These are phyloP conservation scores for Esox lucius DNA, from an alignment of 2,797 vertebrate genomes.

Conservation along the genomic window DNA sequence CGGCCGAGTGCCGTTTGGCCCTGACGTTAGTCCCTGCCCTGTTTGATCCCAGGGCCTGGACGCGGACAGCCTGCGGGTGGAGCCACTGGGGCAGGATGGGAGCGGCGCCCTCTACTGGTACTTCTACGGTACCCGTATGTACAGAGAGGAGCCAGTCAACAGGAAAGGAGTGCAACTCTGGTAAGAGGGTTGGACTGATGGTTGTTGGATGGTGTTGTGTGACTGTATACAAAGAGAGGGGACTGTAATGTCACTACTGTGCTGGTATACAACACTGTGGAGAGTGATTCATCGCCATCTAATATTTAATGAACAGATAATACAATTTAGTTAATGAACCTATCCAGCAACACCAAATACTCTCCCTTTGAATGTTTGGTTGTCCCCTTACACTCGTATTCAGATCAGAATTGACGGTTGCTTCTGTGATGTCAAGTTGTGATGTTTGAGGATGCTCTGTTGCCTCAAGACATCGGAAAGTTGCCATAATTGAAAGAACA, in stretches of 20 bases:
- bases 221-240: not conserved
- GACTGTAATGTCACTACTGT: not conserved
- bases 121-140: constrained; percentile 96
- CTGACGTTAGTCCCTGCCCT: not conserved
- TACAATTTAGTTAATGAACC: too few relatives aligned
- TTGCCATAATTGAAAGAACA: too few relatives aligned
- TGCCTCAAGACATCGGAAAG: too few relatives aligned
- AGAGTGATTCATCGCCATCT: too few relatives aligned
- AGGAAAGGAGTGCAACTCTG: constrained; percentile 66
- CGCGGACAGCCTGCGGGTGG: constrained; percentile 93
- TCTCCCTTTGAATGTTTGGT: too few relatives aligned
- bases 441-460: too few relatives aligned
- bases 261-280: not conserved
- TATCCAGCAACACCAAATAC: too few relatives aligned
- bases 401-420: too few relatives aligned
- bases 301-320: too few relatives aligned
- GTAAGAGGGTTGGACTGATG: constrained; percentile 57
- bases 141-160: constrained; percentile 87
- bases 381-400: too few relatives aligned
- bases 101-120: constrained; percentile 97
- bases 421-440: too few relatives aligned
- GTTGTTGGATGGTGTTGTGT: not conserved
- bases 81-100: constrained; percentile 93
- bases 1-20: not conserved
- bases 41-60: constrained; percentile 83